Percentiles rank a stretch among this genome's conserved stretches.
Conservation (phyloP, 2,113 vertebrate genomes). For the Circaetus cinerascens region DNA sequence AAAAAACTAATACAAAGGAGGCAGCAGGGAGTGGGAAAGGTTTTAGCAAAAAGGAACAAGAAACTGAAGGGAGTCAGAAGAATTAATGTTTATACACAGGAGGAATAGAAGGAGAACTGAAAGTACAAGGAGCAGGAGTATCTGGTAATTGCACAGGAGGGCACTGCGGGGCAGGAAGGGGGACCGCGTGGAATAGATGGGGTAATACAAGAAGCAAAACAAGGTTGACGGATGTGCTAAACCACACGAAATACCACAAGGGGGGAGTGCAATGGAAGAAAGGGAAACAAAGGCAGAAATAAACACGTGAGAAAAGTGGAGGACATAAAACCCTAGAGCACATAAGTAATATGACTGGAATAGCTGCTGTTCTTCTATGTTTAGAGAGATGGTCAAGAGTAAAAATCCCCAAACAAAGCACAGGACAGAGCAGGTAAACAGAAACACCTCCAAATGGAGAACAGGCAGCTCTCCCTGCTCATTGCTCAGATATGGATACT, state of each 20-base stretch:
- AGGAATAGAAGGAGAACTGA: neutral
- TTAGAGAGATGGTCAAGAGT: neutral
- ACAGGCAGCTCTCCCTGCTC: neutral
- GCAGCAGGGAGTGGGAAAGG: neutral
- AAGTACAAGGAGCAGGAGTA: neutral
- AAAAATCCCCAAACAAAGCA: neutral
- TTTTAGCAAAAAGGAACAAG: neutral
- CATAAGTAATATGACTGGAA: neutral
- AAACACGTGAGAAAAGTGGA: neutral
- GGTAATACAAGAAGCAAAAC: neutral
- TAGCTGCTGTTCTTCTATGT: neutral
- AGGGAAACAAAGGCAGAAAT: neutral
- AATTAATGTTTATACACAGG: neutral
- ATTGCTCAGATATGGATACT: fast-evolving
- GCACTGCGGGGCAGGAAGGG: neutral
- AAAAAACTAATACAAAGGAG: neutral
- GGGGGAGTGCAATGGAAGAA: neutral
- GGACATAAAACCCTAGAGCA: neutral
- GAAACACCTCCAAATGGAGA: neutral
- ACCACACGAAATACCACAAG: neutral
- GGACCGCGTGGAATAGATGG: no score
- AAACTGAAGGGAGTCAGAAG: neutral
- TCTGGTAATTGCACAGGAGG: neutral
- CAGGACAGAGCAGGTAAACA: neutral
- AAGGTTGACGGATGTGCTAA: neutral